phyloP scores from a whole-genome alignment of 1,140 invertebrate species.

The Anastrepha obliqua region DNA sequence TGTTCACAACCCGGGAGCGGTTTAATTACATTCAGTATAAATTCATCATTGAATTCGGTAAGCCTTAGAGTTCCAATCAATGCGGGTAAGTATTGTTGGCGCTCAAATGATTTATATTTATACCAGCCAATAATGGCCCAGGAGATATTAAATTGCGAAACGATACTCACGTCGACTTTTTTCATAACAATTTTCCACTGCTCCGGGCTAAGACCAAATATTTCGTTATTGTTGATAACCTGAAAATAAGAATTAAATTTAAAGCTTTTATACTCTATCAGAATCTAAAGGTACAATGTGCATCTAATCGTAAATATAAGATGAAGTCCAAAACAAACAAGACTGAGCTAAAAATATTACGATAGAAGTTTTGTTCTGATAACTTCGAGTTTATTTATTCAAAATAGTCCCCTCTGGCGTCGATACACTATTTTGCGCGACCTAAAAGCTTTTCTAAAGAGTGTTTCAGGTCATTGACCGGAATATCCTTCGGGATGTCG shows the following conservation, averaged over 20 bases:
- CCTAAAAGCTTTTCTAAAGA: too few relatives aligned
- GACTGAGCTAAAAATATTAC: too few relatives aligned
- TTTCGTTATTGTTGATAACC: background rate
- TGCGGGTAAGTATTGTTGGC: background rate
- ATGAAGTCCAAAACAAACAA: too few relatives aligned
- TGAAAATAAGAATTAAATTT: background rate
- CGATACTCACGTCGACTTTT: background rate
- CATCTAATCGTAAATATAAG: too few relatives aligned
- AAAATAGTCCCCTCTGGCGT: too few relatives aligned
- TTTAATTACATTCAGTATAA: background rate
- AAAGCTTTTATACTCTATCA: background rate
- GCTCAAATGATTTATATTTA: background rate
- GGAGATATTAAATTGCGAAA: background rate
- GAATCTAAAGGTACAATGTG: too few relatives aligned
- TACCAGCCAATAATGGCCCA: background rate
- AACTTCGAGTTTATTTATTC: too few relatives aligned
- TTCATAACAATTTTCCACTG: constrained; percentile 9
- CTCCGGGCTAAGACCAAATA: background rate
- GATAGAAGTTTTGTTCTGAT: too few relatives aligned
- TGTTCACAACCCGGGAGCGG: constrained; percentile 4
- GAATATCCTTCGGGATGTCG: too few relatives aligned
- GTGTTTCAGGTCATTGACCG: too few relatives aligned
- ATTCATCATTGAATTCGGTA: background rate
- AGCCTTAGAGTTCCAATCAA: background rate
- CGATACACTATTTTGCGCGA: too few relatives aligned